Evolutionary conservation across 1,140 invertebrate species (phyloP), one percentile per base, ranked within the genome.

Genomic region (Megalopta genalis): DNA sequence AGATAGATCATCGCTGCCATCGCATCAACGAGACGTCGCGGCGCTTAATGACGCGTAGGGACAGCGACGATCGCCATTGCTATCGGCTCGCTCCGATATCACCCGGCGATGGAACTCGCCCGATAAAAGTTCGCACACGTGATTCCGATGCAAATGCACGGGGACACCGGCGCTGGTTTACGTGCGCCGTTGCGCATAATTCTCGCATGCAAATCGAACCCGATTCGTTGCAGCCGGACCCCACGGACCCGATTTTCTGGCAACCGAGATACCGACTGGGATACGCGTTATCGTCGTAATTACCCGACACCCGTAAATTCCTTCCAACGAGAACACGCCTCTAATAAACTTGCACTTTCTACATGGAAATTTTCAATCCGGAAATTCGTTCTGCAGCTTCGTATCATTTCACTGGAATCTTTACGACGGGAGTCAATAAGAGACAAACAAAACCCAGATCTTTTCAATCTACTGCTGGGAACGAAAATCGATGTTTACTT

Each of bases 61-160:
- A 25, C 32, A n/a, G 4, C 10, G 42, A 42, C 14, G 42, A 6
- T 21, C 39, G 16, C 10, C 5, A 9, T 10, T 2, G 14, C 14
- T 10, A 46, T 46, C 42, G 10, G 10, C 12, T 0, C 7, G 37
- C 14, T 18, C 39, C 52, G 32, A 70, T 25, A 23, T 57, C 37
- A 3, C 2, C 52, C 4, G 18, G 32, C 9, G 27, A 57, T 54
- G 8, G 8, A 12, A 49, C n/a, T 27, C 18, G 18, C 14, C 12
- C 21, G 59, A 62, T 62, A 62, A 62, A 62, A 62, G 25, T 62
- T 27, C 23, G 59, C 10, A 4, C 59, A 23, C 23, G 59, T 62
- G 59, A 62, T 62, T 62, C 25, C 25, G 59, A 62, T 62, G 59
- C 59, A 62, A 62, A 62, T 62, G 59, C 59, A 9, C 54, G 54